A percentile compares a stretch with the other conserved stretches of the same genome.
Conservation (phyloP, 2,888 invertebrate species). For the Agrypnus murinus region DNA sequence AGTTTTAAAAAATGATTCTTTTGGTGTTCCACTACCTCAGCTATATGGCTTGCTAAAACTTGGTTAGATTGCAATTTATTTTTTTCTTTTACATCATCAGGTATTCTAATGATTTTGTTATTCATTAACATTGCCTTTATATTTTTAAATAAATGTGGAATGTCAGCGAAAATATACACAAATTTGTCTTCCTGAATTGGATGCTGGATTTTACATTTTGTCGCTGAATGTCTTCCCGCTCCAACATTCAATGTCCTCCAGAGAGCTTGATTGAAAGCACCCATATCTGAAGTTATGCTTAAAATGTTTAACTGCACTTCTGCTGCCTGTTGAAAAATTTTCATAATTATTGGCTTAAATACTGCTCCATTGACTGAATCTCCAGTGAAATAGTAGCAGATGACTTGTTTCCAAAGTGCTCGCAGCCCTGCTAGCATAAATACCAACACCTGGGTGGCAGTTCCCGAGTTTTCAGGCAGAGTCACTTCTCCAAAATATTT, state of each 20-base stretch:
- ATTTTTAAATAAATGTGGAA: no score
- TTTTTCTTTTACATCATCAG: background rate
- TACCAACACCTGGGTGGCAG: conserved; percentile 1
- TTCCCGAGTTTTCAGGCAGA: background rate
- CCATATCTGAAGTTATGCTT: conserved; percentile 37
- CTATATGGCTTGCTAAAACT: no score
- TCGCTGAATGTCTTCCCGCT: background rate
- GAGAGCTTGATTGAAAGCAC: conserved; percentile 17
- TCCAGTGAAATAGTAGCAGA: conserved; percentile 57
- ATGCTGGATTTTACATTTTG: background rate
- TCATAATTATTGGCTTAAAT: conserved; percentile 3
- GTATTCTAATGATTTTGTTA: no score
- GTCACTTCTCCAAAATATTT: conserved; percentile 4
- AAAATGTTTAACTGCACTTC: conserved; percentile 23
- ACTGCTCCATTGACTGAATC: conserved; percentile 51
- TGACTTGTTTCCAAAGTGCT: conserved; percentile 59
- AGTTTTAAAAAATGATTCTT: no score
- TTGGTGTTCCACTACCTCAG: no score
- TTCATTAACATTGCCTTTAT: conserved; percentile 2
- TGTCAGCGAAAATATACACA: conserved; percentile 3
- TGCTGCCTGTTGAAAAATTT: background rate
- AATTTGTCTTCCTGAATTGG: background rate
- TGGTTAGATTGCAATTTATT: no score
- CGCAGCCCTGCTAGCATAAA: conserved; percentile 58
- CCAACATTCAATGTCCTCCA: no score